A percentile compares a stretch with the other conserved stretches of the same genome.
These are phyloP conservation scores for Clinocottus analis DNA, from an alignment of 2,113 vertebrate species.

Conservation along the genomic window DNA sequence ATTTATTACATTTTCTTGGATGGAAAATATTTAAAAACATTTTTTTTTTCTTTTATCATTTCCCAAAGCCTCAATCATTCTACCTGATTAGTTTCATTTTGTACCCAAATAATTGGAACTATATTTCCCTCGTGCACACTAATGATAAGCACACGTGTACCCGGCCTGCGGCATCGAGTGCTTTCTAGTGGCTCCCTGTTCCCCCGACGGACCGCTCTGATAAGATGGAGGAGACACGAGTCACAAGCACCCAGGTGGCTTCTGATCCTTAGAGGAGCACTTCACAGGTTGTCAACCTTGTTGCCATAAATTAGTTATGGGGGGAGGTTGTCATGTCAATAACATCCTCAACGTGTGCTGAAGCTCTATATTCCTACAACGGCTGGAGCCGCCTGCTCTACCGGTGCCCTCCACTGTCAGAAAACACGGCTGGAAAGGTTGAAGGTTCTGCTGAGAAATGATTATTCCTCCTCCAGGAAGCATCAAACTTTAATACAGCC, in stretches of 20 bases:
- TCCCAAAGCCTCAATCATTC: conserved; percentile 7
- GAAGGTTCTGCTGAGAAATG: neutral
- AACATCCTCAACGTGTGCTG: conserved; percentile 5
- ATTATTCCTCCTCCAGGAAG: conserved; percentile 14
- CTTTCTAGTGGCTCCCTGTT: neutral
- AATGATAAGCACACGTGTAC: neutral
- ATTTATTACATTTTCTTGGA: conserved; percentile 1
- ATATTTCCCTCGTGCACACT: conserved; percentile 14
- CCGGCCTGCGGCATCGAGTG: neutral
- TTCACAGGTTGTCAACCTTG: conserved; percentile 15
- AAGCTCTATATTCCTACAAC: conserved; percentile 5
- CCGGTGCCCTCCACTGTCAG: conserved; percentile 21
- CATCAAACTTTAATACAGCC: neutral
- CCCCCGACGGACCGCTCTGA: neutral
- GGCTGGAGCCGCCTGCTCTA: conserved; percentile 20
- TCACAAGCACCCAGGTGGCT: conserved; percentile 18
- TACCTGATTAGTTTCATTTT: neutral
- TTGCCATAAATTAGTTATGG: conserved; percentile 57
- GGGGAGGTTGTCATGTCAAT: conserved; percentile 15
- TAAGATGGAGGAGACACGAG: neutral
- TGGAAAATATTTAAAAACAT: too few species aligned
- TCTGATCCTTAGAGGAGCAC: conserved; percentile 6
- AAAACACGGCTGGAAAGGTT: neutral
- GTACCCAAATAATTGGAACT: conserved; percentile 4
- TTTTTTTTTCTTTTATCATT: too few species aligned